These are phyloP conservation scores for Babylonia areolata DNA, from an alignment of 1,140 invertebrate species.

Conservation along the genomic window DNA sequence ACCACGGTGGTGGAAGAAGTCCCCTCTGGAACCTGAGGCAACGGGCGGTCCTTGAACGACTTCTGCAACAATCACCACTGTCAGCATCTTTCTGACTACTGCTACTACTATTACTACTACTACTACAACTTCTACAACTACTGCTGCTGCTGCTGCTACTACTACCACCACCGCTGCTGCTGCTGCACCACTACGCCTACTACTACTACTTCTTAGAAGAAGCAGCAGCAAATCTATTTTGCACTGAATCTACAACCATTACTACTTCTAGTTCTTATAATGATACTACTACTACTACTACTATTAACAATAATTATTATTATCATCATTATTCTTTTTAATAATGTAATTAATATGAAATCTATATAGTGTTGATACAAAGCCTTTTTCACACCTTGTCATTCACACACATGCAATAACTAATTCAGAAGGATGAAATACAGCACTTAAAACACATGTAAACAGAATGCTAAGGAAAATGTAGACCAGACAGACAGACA, in stretches of 20 bases:
- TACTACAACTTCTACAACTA: background rate
- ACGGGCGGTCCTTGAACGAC: conserved; percentile 26
- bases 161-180: background rate
- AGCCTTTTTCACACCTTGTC: too few relatives aligned
- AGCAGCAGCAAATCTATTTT: background rate
- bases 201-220: background rate
- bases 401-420: too few relatives aligned
- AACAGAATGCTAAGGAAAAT: too few relatives aligned
- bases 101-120: too few relatives aligned
- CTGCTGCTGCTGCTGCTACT: background rate
- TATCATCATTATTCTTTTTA: too few relatives aligned
- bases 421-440: too few relatives aligned
- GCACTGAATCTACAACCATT: background rate
- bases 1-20: background rate
- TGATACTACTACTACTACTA: too few relatives aligned
- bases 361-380: too few relatives aligned
- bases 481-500: too few relatives aligned
- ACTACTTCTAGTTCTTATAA: too few relatives aligned
- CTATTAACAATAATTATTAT: background rate
- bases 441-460: too few relatives aligned
- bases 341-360: too few relatives aligned
- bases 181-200: background rate
- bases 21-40: background rate
- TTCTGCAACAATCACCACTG: background rate
- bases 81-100: background rate